Evolutionary conservation across 2,797 vertebrate species (phyloP).

Genomic region (Chiloscyllium punctatum): DNA sequence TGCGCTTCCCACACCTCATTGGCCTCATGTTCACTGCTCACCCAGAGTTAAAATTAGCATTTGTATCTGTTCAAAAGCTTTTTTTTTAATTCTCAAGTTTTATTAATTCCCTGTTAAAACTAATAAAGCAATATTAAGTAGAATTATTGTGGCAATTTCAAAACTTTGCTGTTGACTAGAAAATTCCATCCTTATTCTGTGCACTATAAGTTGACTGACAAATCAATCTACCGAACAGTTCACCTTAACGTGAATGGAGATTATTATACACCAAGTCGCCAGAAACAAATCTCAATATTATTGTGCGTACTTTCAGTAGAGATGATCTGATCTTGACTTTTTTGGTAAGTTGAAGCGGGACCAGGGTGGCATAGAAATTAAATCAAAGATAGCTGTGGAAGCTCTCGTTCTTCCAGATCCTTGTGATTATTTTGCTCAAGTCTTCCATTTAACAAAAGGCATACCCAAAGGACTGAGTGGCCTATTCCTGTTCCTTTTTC

Average conservation of each 20-base stretch:
- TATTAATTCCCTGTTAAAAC: not conserved
- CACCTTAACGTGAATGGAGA: not conserved
- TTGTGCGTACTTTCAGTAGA: not conserved
- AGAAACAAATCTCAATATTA: not conserved
- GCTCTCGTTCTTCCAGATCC: too few species aligned
- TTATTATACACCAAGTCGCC: not conserved
- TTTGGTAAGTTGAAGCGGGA: too few species aligned
- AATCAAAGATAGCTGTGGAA: too few species aligned
- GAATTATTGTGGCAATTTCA: not conserved
- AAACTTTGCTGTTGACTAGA: not conserved
- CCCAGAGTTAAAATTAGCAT: not conserved
- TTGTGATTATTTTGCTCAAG: too few species aligned
- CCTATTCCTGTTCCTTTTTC: too few species aligned
- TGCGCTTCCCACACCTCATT: too few species aligned
- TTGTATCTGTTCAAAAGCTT: too few species aligned
- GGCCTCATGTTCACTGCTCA: not conserved
- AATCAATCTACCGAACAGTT: not conserved
- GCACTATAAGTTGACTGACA: not conserved
- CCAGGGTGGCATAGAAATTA: too few species aligned
- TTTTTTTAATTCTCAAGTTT: not conserved
- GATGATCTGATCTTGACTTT: not conserved
- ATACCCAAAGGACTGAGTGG: too few species aligned
- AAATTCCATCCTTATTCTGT: not conserved
- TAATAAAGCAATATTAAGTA: not conserved
- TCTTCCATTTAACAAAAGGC: too few species aligned